phyloP scores from a whole-genome alignment of 2,888 invertebrate species.

The Mesochorus sp. region DNA sequence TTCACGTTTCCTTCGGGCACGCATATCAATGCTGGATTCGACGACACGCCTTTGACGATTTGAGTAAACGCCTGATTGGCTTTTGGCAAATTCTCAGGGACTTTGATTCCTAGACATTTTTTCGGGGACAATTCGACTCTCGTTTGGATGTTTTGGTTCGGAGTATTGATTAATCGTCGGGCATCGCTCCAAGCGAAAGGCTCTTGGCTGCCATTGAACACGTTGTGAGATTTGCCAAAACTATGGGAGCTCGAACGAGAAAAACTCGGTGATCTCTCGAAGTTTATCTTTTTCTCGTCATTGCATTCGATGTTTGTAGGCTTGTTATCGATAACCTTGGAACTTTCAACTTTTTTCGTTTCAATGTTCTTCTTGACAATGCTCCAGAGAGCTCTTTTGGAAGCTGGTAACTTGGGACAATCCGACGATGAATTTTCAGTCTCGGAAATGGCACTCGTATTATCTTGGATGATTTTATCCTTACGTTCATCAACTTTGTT shows the following conservation, averaged over 20 bases:
- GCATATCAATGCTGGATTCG: background rate
- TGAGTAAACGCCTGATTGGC: constrained; percentile 8
- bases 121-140: background rate
- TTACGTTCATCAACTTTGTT: too few species aligned
- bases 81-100: background rate
- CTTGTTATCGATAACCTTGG: background rate
- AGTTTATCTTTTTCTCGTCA: background rate
- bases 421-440: background rate
- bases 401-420: background rate
- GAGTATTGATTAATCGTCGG: background rate
- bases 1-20: constrained; percentile 33
- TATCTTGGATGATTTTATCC: too few species aligned
- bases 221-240: constrained; percentile 6
- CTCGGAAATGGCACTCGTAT: too few species aligned
- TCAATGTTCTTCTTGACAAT: background rate
- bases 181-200: constrained; percentile 36
- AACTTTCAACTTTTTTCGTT: background rate
- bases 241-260: too few species aligned
- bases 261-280: background rate
- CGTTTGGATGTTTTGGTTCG: background rate
- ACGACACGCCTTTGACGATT: constrained; percentile 1
- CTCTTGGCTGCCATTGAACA: constrained; percentile 1
- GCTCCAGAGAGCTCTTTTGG: constrained; percentile 14
- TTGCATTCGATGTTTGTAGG: background rate
- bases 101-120: background rate